phyloP scores from a whole-genome alignment of 2,888 invertebrate genomes.

The Anagyrus pseudococci region DNA sequence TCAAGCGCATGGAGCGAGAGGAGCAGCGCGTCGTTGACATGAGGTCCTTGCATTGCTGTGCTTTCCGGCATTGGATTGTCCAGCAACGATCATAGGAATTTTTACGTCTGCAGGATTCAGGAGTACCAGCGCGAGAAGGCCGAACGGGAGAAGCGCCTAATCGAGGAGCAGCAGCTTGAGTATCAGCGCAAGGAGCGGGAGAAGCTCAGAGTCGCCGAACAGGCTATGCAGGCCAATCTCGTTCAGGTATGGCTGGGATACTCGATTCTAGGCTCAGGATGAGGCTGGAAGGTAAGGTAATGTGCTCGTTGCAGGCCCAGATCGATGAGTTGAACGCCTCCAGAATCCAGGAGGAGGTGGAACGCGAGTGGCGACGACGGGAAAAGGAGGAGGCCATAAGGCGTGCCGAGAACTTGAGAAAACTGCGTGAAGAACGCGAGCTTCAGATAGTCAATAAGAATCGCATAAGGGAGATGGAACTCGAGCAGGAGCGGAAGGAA shows the following conservation, averaged over 20 bases:
- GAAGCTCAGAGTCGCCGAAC: conserved; percentile 46
- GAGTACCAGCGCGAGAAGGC: conserved; percentile 71
- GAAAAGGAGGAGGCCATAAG: conserved; percentile 70
- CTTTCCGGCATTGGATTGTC: too few relatives aligned
- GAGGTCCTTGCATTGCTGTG: conserved; percentile 59
- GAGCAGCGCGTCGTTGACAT: conserved; percentile 72
- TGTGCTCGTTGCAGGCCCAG: conserved; percentile 56
- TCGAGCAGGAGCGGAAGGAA: conserved; percentile 70
- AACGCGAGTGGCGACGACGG: conserved; percentile 72
- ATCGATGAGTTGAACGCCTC: conserved; percentile 65
- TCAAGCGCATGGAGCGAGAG: conserved; percentile 70
- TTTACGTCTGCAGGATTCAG: conserved; percentile 61
- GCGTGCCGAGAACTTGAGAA: conserved; percentile 64
- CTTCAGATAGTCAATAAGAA: conserved; percentile 69
- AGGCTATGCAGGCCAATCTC: conserved; percentile 45
- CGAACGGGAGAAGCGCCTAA: conserved; percentile 67
- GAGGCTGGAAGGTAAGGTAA: background rate
- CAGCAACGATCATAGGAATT: background rate
- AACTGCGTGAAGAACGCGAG: conserved; percentile 65
- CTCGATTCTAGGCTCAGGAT: background rate
- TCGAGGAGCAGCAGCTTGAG: conserved; percentile 65
- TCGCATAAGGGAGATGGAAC: conserved; percentile 71
- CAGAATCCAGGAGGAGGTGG: conserved; percentile 69
- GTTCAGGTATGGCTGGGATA: conserved; percentile 44
- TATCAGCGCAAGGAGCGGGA: conserved; percentile 71